phyloP scores from a whole-genome alignment of 2,113 vertebrate species.

The Forbesichthys papilliferus region DNA sequence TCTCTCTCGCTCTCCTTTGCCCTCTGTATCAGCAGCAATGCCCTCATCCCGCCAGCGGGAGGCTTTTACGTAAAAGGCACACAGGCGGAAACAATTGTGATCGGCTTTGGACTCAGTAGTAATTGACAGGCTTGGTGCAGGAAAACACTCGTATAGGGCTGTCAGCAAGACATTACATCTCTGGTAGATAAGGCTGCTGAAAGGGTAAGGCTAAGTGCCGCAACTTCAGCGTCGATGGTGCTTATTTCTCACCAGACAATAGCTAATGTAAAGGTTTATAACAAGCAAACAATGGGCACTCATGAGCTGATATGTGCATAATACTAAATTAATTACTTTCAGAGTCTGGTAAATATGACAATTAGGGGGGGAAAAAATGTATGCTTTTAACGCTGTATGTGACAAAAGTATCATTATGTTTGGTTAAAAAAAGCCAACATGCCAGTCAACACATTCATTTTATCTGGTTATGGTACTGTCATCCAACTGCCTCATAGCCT shows the following conservation, averaged over 20 bases:
- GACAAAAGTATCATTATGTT: no score
- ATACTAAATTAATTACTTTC: background rate
- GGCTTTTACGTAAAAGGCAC: constrained; percentile 48
- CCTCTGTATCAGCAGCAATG: constrained; percentile 22
- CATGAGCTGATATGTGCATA: background rate
- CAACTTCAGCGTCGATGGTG: constrained; percentile 24
- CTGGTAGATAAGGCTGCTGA: constrained; percentile 52
- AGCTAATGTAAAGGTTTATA: constrained; percentile 9
- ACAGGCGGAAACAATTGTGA: constrained; percentile 50
- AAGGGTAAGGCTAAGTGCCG: constrained; percentile 46
- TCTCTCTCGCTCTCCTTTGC: background rate
- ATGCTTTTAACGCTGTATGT: no score
- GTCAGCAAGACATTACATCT: constrained; percentile 65
- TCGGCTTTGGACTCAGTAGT: constrained; percentile 25
- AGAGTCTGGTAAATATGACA: background rate
- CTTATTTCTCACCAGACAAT: constrained; percentile 13
- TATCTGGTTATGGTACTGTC: no score
- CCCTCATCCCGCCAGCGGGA: constrained; percentile 33
- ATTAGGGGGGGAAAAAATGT: background rate
- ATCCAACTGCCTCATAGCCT: no score
- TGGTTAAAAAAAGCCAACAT: no score
- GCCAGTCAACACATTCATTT: no score
- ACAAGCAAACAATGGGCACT: constrained; percentile 6
- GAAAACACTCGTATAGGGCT: constrained; percentile 37
- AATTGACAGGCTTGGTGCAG: constrained; percentile 47